Evolutionary conservation across 1,140 invertebrate genomes (phyloP).

Genomic region (Philotrypesis tridentata): DNA sequence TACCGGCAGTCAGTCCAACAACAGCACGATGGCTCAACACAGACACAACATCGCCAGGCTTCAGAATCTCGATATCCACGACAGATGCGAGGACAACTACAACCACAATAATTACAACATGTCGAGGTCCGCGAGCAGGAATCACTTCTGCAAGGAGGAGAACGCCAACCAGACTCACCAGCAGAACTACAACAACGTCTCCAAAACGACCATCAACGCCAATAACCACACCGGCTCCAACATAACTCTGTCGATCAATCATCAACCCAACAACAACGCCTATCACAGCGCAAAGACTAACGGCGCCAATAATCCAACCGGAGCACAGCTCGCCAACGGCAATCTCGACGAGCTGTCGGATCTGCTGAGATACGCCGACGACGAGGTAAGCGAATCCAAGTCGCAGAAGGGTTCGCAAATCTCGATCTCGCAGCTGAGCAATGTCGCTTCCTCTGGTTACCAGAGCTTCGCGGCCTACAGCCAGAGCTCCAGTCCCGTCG

Average conservation of each 20-base stretch:
- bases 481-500: constrained; percentile 91
- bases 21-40: constrained; percentile 57
- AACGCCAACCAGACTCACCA: constrained; percentile 73
- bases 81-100: constrained; percentile 67
- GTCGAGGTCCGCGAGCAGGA: constrained; percentile 63
- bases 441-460: constrained; percentile 90
- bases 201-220: constrained; percentile 71
- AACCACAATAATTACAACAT: constrained; percentile 71
- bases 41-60: constrained; percentile 64
- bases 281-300: constrained; percentile 61
- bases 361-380: constrained; percentile 76
- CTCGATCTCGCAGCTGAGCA: constrained; percentile 87
- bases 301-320: constrained; percentile 54
- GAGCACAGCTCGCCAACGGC: constrained; percentile 74
- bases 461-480: constrained; percentile 93
- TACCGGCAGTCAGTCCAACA: constrained; percentile 61
- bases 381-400: constrained; percentile 71
- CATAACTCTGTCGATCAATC: constrained; percentile 57
- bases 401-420: constrained; percentile 73
- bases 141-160: constrained; percentile 72
- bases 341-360: constrained; percentile 84
- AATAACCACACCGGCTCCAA: constrained; percentile 63
- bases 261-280: constrained; percentile 69
- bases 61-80: constrained; percentile 66
- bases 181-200: constrained; percentile 70